Evolutionary conservation across 2,888 invertebrate genomes (phyloP).

Genomic region (Nomada goodeniana): DNA sequence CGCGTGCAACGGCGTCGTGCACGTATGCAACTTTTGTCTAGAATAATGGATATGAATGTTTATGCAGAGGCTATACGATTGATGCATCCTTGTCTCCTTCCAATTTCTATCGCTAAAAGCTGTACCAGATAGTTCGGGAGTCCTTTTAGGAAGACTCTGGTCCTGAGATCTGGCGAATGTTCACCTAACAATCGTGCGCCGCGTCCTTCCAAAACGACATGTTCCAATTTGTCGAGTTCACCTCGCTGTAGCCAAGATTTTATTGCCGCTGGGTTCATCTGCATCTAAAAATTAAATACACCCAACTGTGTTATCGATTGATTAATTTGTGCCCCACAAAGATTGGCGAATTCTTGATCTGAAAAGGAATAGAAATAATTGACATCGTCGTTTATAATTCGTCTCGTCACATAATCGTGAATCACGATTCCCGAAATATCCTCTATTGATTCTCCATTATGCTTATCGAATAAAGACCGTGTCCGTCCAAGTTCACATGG

Average conservation of each 20-base stretch:
- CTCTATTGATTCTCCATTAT: slow-evolving; percentile 39
- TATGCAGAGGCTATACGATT: neutral
- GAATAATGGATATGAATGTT: slow-evolving; percentile 47
- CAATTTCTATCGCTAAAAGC: neutral
- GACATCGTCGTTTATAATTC: neutral
- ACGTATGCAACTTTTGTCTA: slow-evolving; percentile 90
- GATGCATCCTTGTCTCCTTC: neutral
- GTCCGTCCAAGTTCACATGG: slow-evolving; percentile 14
- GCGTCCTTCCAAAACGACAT: slow-evolving; percentile 89
- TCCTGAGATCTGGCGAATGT: slow-evolving; percentile 87
- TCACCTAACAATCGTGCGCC: slow-evolving; percentile 89
- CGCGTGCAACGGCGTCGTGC: slow-evolving; percentile 91
- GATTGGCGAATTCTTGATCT: no score
- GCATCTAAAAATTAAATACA: slow-evolving; percentile 82
- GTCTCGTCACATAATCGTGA: neutral
- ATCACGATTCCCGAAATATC: slow-evolving; percentile 16
- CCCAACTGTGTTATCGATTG: neutral
- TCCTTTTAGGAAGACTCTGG: slow-evolving; percentile 88
- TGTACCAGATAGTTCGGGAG: slow-evolving; percentile 88
- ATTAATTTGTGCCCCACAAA: neutral
- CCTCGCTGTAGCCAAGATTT: slow-evolving; percentile 87
- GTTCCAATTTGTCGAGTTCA: slow-evolving; percentile 88
- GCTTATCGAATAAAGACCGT: slow-evolving; percentile 5
- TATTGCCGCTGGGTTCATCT: slow-evolving; percentile 86
- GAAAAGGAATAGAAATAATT: neutral